Evolutionary conservation across 2,113 vertebrate genomes (phyloP), one percentile per base, ranked within the genome.

Genomic region (Axis porcinus): DNA sequence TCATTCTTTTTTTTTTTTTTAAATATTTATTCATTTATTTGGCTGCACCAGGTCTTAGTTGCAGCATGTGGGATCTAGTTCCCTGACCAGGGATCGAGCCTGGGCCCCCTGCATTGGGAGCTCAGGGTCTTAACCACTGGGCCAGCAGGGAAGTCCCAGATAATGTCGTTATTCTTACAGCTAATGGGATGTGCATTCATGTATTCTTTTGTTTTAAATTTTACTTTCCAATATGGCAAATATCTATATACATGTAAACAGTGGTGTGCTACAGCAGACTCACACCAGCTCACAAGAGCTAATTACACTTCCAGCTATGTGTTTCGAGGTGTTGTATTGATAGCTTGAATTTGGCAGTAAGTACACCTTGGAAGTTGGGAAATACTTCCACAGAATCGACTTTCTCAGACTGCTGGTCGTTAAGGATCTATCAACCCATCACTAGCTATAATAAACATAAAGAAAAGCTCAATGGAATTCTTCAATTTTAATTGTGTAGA

Each of bases 401-500:
- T 58, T 55, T 52, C 15, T 93, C 7, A 13, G 62, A 84, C 43
- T 91, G 47, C 36, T 95, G 12, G 47, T 52, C 25, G 28, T 88
- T 67, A 78, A 70, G 90, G 12, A 9, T 33, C 86, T 87, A 92
- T 33, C 33, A 91, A 54, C 47, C 30, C 40, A 82, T 16, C 10
- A 67, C 43, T 43, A 87, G 17, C 23, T 67, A 21, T 62, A 50
- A 94, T 3, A 45, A 13, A 89, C 23, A 86, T 52, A 62, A 67
- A 82, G 7, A 88, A 94, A 83, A 85, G 33, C 36, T 36, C 45
- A 89, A 2, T 92, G 40, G 40, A 97, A 40, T 84, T 74, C 36
- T 76, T 84, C n/a, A 28, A n/a, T 88, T 97, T 96, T 95, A 92
- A 95, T 86, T 86, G 62, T 55, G 3, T 23, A 60, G 93, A 95